Evolutionary conservation across 2,113 vertebrate species (phyloP), one percentile per base, ranked within the genome.

Genomic region (Steatornis caripensis): DNA sequence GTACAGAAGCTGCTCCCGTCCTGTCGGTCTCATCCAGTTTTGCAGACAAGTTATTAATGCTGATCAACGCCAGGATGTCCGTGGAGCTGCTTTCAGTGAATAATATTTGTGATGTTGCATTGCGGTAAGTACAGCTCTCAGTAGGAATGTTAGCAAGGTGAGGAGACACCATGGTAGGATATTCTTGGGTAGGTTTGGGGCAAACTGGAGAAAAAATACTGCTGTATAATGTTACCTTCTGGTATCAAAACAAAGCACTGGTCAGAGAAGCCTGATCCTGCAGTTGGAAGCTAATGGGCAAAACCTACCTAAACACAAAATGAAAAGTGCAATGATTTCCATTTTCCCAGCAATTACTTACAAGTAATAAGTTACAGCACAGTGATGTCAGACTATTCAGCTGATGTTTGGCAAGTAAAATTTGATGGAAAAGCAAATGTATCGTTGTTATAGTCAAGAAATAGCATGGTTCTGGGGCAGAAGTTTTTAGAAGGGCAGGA

Each of bases 21-120:
- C 48, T 34, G 12, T 34, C 5, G 2, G 9, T 34, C 39, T 61
- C 93, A 20, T 30, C 53, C 29, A 18, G 27, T 24, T 71, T 57
- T n/a, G 41, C 37, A 64, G 49, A 36, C 10, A 18, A 49, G 23
- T 37, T 26, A 13, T 27, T 45, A 18, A 34, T 5, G 30, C 12
- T 34, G 72, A 15, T 5, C 12, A 39, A 30, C n/a, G 10, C 37
- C n/a, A 37, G 49, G 20, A 17, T 43, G 39, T 30, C 55, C 18
- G 10, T 29, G 43, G 30, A 75, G n/a, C 51, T 48, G 46, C 68
- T 65, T 23, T 37, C 39, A 10, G 23, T 18, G 37, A 30, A 9
- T 5, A 13, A 3, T 19, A 1, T 8, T 19, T 19, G 43, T 29
- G 55, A 23, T 11, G 43, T 15, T 69, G 43, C 18, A 0, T 15